Base-by-base conservation (phyloP, 2,113 vertebrate genomes). In the Paramormyrops kingsleyae region DNA sequence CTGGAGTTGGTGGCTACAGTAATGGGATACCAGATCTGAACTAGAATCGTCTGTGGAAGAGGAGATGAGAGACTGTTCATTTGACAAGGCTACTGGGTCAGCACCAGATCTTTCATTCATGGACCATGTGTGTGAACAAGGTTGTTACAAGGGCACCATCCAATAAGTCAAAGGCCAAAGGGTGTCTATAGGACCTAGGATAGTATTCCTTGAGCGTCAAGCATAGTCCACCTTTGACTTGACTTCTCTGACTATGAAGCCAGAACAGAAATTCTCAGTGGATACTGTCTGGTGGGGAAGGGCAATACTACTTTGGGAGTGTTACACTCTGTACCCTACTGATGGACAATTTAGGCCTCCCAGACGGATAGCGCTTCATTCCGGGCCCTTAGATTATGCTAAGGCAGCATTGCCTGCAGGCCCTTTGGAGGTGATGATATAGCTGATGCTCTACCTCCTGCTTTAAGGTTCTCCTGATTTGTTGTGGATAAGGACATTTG, bases 1-100 rank as follows among this genome's bases (percentile, higher is more conserved):
- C 99, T 97, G 27, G 99, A 99, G 96, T 99, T 99, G 87, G 99
- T 99, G 2, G 99, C 99, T 90, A 99, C 99, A 24, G 99, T 99
- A 94, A 99, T 98, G 92, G 99, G 99, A 94, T 99, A 99, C 99
- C 99, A 99, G 84, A 96, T 97, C 94, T 99, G 99, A 91, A 99
- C 99, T 93, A 99, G 97, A 94, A 99, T 98, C 62, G 99, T 99
- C 99, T 99, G 92, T 35, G 15, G 39, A 93, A 91, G 83, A 93
- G 94, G 35, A 91, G 89, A 89, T 19, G 93, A 90, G 12, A 93
- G 10, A 50, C 7, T 35, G 49, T 21, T 31, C 31, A 35, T 52
- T 31, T 87, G 21, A 5, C 27, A 17, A 92, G 19, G 1, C 24
- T n/a, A n/a, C 44, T 24, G 21, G 42, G 17, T 24, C 31, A 84